A percentile compares a stretch with the other conserved stretches of the same genome.
Evolutionary conservation across 2,113 vertebrate genomes (phyloP).

Genomic region (Urocitellus parryii): DNA sequence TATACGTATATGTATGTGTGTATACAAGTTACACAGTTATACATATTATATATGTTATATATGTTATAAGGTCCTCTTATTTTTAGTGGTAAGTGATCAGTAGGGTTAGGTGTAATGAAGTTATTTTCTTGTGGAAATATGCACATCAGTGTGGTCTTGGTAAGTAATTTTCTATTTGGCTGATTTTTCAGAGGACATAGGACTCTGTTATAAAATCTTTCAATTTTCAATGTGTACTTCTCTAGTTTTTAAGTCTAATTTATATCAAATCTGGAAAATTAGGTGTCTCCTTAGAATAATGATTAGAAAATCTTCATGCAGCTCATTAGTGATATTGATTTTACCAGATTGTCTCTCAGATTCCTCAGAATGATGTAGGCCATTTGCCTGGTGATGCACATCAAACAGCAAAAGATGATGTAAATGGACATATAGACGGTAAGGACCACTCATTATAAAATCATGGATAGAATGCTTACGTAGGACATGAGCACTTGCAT

Average conservation of each 20-base stretch:
- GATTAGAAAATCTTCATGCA: background rate
- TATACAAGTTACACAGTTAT: too few species aligned
- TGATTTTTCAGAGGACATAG: background rate
- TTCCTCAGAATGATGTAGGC: conserved; percentile 42
- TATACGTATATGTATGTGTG: too few species aligned
- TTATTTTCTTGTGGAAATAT: background rate
- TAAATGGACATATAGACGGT: too few species aligned
- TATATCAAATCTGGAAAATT: background rate
- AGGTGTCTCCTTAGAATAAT: background rate
- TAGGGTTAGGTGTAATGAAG: background rate
- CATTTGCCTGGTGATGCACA: conserved; percentile 18
- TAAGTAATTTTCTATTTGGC: background rate
- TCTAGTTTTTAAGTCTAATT: conserved; percentile 11
- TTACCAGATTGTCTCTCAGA: conserved; percentile 87
- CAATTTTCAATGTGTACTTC: background rate
- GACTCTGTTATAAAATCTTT: background rate
- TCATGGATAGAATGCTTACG: too few species aligned
- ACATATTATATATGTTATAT: too few species aligned
- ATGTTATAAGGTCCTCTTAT: too few species aligned
- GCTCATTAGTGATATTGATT: conserved; percentile 38
- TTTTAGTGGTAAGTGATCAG: background rate
- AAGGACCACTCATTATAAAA: too few species aligned
- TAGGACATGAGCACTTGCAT: too few species aligned
- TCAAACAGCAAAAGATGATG: too few species aligned
- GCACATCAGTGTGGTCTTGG: background rate